Conservation (phyloP, 1,140 invertebrate species). For the Radopholus similis region DNA sequence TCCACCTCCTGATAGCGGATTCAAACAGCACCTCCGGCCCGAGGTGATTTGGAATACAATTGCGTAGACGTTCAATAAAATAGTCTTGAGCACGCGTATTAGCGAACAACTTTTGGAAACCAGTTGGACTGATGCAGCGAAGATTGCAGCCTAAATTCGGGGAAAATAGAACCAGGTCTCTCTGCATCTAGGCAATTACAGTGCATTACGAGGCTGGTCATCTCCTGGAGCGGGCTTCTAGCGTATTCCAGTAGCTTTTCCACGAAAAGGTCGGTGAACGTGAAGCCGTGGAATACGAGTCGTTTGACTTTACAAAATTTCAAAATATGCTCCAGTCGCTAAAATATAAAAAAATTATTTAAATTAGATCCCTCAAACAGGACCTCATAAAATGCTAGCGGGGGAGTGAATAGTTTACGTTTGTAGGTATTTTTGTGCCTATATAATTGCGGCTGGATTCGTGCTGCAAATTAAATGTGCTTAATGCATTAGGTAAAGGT, state of each 20-base stretch:
- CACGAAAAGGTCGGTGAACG: constrained; percentile 29
- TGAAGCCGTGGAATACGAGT: constrained; percentile 21
- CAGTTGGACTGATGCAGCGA: not conserved
- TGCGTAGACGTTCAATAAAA: constrained; percentile 10
- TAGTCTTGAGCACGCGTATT: not conserved
- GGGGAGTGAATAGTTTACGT: constrained; percentile 28
- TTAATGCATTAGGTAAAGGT: not conserved
- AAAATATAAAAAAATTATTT: too few species aligned
- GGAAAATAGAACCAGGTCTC: not conserved
- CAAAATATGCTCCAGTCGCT: constrained; percentile 14
- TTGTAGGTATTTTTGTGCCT: not conserved
- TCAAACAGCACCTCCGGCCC: not conserved
- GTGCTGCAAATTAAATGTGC: not conserved
- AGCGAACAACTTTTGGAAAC: constrained; percentile 16
- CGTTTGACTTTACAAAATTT: constrained; percentile 9
- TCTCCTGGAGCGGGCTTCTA: not conserved
- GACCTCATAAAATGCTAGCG: constrained; percentile 27
- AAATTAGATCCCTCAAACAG: too few species aligned
- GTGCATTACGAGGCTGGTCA: not conserved
- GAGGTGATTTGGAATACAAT: constrained; percentile 18
- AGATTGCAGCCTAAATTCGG: constrained; percentile 18
- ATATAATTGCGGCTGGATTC: not conserved
- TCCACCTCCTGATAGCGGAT: constrained; percentile 12
- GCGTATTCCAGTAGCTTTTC: constrained; percentile 21
- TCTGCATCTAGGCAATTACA: not conserved